Base-by-base conservation (phyloP, 2,888 invertebrate species). In the Sinopyrophorus schimmeli region DNA sequence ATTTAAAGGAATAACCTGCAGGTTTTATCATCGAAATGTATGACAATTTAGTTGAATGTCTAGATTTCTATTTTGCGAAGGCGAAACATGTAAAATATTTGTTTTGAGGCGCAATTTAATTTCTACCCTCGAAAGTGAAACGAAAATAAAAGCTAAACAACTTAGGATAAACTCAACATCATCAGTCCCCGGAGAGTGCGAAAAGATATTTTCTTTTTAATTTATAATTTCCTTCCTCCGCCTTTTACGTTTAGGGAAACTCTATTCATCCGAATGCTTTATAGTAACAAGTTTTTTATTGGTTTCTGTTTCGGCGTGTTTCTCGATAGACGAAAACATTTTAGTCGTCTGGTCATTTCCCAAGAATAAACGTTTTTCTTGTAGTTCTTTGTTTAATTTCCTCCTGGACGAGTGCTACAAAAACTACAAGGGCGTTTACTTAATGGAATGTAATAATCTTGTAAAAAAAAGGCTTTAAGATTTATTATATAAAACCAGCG, bases 391-490 rank as follows among this genome's bases (percentile, higher is more conserved):
- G 27, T 41, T 27, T 50, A 41, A 27, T 41, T 43, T 37, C 40
- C 20, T 31, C 32, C 38, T 27, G 26, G 26, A 24, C 17, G 15
- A 21, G 20, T 39, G 23, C 24, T 23, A 53, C 43, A 53, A 53
- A 49, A 49, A 42, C 35, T 32, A 28, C 30, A 32, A 47, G 46
- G 54, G 54, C 50, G 50, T 34, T 37, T 47, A 42, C 49, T 42
- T 50, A 50, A 54, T 54, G 54, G 54, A 54, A 54, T 47, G 54
- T 54, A 50, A 54, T 50, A 54, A 50, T 50, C 47, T 47, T 40
- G 30, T 26, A 41, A 21, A 35, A 31, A 31, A 38, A 38, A 31
- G 28, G 24, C 31, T 18, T 43, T 28, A 21, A 18, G 34, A 23
- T 32, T 21, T 30, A 48, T 41, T 47, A 40, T 28, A 28, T 30